Evolutionary conservation across 2,888 invertebrate genomes (phyloP).

Genomic region (Andrena bicolor): DNA sequence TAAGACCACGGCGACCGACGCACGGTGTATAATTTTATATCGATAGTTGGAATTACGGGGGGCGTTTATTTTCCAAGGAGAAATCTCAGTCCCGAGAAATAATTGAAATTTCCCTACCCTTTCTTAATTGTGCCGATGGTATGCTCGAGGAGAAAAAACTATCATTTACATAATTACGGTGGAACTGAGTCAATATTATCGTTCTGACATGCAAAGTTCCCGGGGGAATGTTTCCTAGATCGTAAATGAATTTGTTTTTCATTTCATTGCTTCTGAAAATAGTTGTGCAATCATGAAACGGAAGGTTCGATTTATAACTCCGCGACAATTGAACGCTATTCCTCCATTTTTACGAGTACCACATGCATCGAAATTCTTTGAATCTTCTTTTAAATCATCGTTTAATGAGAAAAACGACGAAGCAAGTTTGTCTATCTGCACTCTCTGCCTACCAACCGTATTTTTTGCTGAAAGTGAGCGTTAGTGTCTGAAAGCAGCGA

Average conservation of each 20-base stretch:
- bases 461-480: conserved; percentile 11
- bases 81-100: not conserved
- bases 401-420: conserved; percentile 2
- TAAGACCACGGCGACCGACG: not conserved
- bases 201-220: too few relatives aligned
- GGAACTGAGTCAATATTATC: conserved; percentile 15
- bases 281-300: not conserved
- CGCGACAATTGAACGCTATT: not conserved
- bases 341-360: not conserved
- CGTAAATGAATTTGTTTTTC: not conserved
- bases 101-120: conserved; percentile 32
- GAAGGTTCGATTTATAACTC: not conserved
- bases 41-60: conserved; percentile 11
- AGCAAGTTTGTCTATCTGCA: not conserved
- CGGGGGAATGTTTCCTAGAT: not conserved
- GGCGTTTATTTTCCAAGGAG: not conserved
- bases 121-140: conserved; percentile 10
- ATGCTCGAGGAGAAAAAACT: conserved; percentile 8
- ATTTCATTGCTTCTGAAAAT: not conserved
- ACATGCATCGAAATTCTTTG: not conserved
- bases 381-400: not conserved
- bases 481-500: not conserved
- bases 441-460: conserved; percentile 1
- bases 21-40: conserved; percentile 33
- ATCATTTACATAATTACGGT: conserved; percentile 9